phyloP scores from a whole-genome alignment of 2,888 invertebrate genomes.

The Blastobasis adustella region DNA sequence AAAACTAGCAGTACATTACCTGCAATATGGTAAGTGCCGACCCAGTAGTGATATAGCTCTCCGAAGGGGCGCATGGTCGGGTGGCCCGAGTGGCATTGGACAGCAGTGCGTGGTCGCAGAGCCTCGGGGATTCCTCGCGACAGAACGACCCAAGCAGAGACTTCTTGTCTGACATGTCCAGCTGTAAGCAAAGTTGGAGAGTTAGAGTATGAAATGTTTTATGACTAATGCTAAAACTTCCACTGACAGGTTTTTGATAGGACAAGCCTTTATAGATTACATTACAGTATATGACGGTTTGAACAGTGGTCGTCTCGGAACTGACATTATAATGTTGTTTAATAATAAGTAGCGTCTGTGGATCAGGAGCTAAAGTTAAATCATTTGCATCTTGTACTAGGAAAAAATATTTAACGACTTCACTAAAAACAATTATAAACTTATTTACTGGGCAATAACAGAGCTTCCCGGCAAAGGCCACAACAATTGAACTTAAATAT shows the following conservation, averaged over 20 bases:
- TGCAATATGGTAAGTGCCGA: constrained; percentile 85
- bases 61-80: constrained; percentile 80
- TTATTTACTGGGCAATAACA: too few relatives aligned
- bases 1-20: constrained; percentile 19
- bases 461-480: too few relatives aligned
- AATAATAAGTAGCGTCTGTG: too few relatives aligned
- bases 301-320: too few relatives aligned
- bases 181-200: constrained; percentile 24
- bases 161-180: constrained; percentile 67
- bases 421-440: background rate
- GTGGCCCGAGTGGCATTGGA: constrained; percentile 83
- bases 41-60: constrained; percentile 86
- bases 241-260: too few relatives aligned
- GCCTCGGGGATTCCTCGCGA: constrained; percentile 82
- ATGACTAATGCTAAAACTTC: too few relatives aligned
- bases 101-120: constrained; percentile 83
- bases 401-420: background rate
- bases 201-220: background rate
- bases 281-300: too few relatives aligned
- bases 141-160: constrained; percentile 84
- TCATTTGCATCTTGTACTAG: too few relatives aligned
- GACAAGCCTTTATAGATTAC: too few relatives aligned
- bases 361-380: too few relatives aligned
- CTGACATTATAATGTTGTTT: too few relatives aligned
- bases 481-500: background rate